phyloP scores from a whole-genome alignment of 2,113 vertebrate species.

The Oryzias javanicus region DNA sequence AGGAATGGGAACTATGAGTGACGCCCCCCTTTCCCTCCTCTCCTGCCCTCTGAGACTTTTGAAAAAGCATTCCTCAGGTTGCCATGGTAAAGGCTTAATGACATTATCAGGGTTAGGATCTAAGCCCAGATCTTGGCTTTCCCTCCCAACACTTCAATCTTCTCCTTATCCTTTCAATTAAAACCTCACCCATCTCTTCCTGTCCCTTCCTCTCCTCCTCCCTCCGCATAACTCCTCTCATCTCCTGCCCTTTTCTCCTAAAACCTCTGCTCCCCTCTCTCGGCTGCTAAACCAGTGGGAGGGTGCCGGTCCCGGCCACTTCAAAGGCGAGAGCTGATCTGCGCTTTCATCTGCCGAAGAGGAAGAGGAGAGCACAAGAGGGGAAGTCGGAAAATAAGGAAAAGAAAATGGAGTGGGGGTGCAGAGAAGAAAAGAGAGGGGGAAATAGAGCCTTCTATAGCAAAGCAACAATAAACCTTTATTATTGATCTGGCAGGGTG shows the following conservation, averaged over 20 bases:
- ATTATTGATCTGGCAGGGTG: slow-evolving; percentile 60
- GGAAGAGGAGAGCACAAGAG: slow-evolving; percentile 18
- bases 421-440: slow-evolving; percentile 28
- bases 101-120: slow-evolving; percentile 64
- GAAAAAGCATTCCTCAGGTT: slow-evolving; percentile 72
- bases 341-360: slow-evolving; percentile 69
- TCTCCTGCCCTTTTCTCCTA: slow-evolving; percentile 63
- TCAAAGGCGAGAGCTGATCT: slow-evolving; percentile 70
- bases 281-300: slow-evolving; percentile 61
- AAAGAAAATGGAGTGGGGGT: slow-evolving; percentile 31
- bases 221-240: slow-evolving; percentile 55
- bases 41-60: slow-evolving; percentile 33
- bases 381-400: slow-evolving; percentile 24
- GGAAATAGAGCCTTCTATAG: slow-evolving; percentile 37
- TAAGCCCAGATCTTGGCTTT: slow-evolving; percentile 47
- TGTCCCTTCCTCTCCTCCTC: slow-evolving; percentile 25
- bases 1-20: slow-evolving; percentile 5
- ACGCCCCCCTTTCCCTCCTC: slow-evolving; percentile 18
- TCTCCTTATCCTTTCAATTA: slow-evolving; percentile 62
- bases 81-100: slow-evolving; percentile 69
- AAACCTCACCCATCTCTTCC: slow-evolving; percentile 32
- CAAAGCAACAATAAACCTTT: slow-evolving; percentile 63
- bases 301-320: slow-evolving; percentile 67
- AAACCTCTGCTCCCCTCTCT: slow-evolving; percentile 61
- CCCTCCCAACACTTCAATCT: slow-evolving; percentile 23